These are phyloP conservation scores for Petrocephalus microphthalmus DNA, from an alignment of 2,113 vertebrate species.

Conservation along the genomic window DNA sequence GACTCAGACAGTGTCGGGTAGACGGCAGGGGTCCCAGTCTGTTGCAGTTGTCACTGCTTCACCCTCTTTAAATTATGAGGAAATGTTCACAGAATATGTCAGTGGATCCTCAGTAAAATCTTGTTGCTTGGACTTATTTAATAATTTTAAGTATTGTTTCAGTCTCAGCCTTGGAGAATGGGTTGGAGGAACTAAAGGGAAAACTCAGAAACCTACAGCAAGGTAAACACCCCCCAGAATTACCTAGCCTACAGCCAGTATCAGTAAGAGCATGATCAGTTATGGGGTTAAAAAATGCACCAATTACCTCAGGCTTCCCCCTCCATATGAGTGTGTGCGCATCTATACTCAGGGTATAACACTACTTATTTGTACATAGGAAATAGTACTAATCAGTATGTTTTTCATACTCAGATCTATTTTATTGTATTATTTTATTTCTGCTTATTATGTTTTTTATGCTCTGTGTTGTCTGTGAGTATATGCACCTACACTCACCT, in stretches of 20 bases:
- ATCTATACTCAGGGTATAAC: not conserved
- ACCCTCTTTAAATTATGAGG: not conserved
- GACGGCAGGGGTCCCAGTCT: not conserved
- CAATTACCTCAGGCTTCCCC: not conserved
- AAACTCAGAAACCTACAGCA: conserved; percentile 34
- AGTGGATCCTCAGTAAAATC: not conserved
- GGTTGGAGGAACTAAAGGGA: conserved; percentile 27
- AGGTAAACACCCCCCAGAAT: conserved; percentile 26
- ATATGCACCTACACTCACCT: not conserved
- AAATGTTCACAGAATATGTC: not conserved
- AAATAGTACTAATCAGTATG: not conserved
- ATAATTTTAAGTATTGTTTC: not conserved
- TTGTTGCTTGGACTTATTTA: not conserved
- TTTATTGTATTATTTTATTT: not conserved
- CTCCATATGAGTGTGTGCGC: not conserved
- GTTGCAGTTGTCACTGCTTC: not conserved
- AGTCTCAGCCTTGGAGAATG: conserved; percentile 19
- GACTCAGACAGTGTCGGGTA: not conserved
- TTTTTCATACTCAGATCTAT: not conserved
- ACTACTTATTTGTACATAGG: not conserved
- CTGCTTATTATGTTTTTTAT: not conserved
- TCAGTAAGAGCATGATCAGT: not conserved
- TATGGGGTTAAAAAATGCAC: not conserved
- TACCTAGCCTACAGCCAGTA: not conserved
- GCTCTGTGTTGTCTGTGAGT: not conserved